Evolutionary conservation across 2,797 vertebrate species (phyloP), one percentile per base, ranked within the genome.

Genomic region (Falco novaeseelandiae): DNA sequence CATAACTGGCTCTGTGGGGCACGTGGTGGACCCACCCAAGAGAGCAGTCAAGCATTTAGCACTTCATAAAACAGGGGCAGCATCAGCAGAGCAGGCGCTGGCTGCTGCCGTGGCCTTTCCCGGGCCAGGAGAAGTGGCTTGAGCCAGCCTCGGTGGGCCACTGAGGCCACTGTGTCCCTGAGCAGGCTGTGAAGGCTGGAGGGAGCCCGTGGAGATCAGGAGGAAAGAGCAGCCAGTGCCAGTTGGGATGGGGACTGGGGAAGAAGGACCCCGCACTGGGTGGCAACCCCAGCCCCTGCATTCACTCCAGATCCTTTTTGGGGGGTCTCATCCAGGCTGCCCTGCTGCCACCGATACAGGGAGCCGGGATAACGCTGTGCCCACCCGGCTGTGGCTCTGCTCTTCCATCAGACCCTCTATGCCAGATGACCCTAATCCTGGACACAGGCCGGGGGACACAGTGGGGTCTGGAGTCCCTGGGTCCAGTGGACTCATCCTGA

Each of bases 1-100:
- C 80, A 76, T 27, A 79, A 90, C 0, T 0, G 5, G 48, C 59
- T 77, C 55, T 2, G 4, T 0, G 1, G 23, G 36, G 44, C 79
- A 83, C 0, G 6, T 34, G 72, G 29, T 15, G 1, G 69, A 34
- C 3, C 30, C 1, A 0, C 6, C 32, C 11, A n/a, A 32, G 61
- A 70, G 20, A n/a, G 6, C 1, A 0, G 52, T 9, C 72, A 93
- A 83, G 52, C 83, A 86, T 88, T 86, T 94, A 76, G 67, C 93
- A 76, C 86, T 66, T 82, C 86, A 95, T 84, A 94, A 92, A 94
- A 90, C 18, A 49, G 27, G 40, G 32, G 17, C 58, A 78, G 78
- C 49, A 14, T 9, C 2, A 0, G 6, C 1, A 0, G 63, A 52
- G 73, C 61, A 66, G 63, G 71, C 0, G 0, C 16, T 0, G 0